Base-by-base conservation (phyloP, 2,888 invertebrate genomes). In the Sepiola atlantica region DNA sequence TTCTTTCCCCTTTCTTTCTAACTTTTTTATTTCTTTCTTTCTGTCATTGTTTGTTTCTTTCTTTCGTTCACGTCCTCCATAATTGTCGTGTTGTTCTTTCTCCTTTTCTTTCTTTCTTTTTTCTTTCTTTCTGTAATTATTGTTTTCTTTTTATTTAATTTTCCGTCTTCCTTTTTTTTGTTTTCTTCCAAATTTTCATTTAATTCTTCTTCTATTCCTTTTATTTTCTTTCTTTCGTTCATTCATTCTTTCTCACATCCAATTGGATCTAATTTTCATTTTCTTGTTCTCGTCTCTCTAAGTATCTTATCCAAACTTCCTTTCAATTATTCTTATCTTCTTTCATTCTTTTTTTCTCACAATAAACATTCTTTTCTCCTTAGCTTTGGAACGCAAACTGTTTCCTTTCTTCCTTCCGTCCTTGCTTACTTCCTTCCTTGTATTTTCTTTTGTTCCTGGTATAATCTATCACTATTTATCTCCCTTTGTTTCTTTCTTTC, bases 321-420 rank as follows among this genome's bases (percentile, higher is more conserved):
- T 12, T n/a, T n/a, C 16, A 12, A 1, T n/a, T 10, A 8, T 0
- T n/a, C 16, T 12, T 28, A 8, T n/a, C 10, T 28, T 12, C 4
- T n/a, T 10, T 28, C 61, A 28, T 6, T 28, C 1, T 28, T 6
- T 77, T n/a, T 77, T n/a, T 28, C n/a, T n/a, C 28, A 28, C n/a
- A 45, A 45, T 45, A 45, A 45, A 45, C 45, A 3, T 77, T 77
- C n/a, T 3, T 77, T 77, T 28, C n/a, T 77, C 16, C 18, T n/a
- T 77, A 10, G 21, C 8, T 24, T 61, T 45, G 2, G 45, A 8
- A 45, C 45, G 45, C 45, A 45, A 45, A 45, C 45, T 45, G 45
- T 45, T 45, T 45, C 28, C 61, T 61, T 20, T 57, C 20, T 57
- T 61, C n/a, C 77, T 77, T n/a, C 77, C 18, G 28, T n/a, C 16